Conservation (phyloP, 64 coral and sea anemone genomes). For the Hydrozoanthus tunicans region DNA sequence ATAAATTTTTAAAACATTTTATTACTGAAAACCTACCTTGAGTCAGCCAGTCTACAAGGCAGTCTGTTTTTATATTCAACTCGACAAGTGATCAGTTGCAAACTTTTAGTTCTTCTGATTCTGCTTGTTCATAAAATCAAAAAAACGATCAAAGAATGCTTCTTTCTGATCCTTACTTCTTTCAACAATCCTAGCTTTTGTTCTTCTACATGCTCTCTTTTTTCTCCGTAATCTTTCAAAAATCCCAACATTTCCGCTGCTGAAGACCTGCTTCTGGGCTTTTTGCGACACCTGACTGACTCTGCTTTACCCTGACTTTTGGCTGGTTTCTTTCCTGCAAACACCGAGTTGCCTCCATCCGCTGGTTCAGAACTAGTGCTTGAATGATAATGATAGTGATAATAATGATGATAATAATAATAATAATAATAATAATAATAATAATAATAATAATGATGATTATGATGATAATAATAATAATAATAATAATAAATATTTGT, state of each 20-base stretch:
- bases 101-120: background rate
- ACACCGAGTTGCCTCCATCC: conserved; percentile 3
- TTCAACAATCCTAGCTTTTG: conserved; percentile 28
- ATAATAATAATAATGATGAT: no score
- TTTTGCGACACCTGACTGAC: conserved; percentile 20
- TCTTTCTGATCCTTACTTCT: conserved; percentile 38
- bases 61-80: conserved; percentile 18
- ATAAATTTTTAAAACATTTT: no score
- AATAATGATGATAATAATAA: no score
- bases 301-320: conserved; percentile 18
- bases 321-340: conserved; percentile 8
- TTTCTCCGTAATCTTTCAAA: conserved; percentile 37
- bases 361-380: conserved; percentile 26
- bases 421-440: no score
- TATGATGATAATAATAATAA: no score
- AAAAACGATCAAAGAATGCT: conserved; percentile 37
- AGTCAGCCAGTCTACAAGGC: no score
- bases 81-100: conserved; percentile 11
- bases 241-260: conserved; percentile 37
- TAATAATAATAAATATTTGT: no score
- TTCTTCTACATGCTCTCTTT: conserved; percentile 44
- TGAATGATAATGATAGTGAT: background rate
- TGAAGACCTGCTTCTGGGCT: conserved; percentile 1
- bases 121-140: conserved; percentile 33
- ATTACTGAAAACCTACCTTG: no score